Base-by-base conservation (phyloP, 2,113 vertebrate species). In the Reinhardtius hippoglossoides region DNA sequence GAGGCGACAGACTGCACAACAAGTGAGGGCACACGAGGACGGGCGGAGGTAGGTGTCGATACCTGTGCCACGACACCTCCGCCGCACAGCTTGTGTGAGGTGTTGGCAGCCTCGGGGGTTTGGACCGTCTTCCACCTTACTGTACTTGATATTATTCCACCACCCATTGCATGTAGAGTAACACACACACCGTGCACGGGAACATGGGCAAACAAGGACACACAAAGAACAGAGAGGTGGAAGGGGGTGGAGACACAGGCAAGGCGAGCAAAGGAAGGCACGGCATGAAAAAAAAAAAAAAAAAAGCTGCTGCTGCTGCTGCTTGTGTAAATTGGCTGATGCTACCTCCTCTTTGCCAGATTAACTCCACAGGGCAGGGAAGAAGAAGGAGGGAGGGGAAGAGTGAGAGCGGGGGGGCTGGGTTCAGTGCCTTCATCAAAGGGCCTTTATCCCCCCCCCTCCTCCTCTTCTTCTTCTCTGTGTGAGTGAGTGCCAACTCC, bases 311-410 rank as follows among this genome's bases (percentile, higher is more conserved):
- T 62, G 72, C 71, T 62, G 72, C 71, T 80, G 70, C 80, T 80
- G 88, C 88, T 71, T 88, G 88, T 87, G 83, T 82, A 91, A 94
- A 92, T 90, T 91, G 89, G 88, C 82, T 88, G 91, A 86, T 84
- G 89, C 88, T 88, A 78, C 82, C 89, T 89, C 83, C 78, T 87
- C 85, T 89, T 86, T 90, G 84, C 86, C 90, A 87, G 92, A 92
- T 93, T 88, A 93, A 90, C 91, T 93, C 91, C 85, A 89, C 85
- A 90, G 93, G 91, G 90, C 89, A 91, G 85, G 78, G 83, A 63
- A 73, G 85, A 68, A 76, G 55, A 82, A 24, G 73, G 81, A 74
- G 83, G 81, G 83, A 83, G 80, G 74, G 80, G 72, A 56, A 67
- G 71, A 76, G 80, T 68, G 77, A 12, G 80, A 83, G 88, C 40